phyloP scores from a whole-genome alignment of 2,113 vertebrate genomes.

The Epinephelus lanceolatus region DNA sequence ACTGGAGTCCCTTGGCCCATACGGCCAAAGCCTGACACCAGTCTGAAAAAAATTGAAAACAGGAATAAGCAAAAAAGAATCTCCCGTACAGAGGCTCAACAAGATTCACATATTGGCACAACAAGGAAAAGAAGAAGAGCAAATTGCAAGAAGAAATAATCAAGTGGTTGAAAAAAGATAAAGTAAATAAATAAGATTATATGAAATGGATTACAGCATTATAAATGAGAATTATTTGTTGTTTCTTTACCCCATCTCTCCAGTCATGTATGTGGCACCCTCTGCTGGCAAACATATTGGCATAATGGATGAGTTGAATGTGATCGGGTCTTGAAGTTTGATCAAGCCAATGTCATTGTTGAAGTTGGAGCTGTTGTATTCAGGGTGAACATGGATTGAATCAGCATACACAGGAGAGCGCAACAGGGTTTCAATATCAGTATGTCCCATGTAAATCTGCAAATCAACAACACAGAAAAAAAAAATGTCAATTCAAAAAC shows the following conservation, averaged over 20 bases:
- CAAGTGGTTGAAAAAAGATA: no score
- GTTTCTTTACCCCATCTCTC: conserved; percentile 60
- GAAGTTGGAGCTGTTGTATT: conserved; percentile 54
- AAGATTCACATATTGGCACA: no score
- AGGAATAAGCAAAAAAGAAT: no score
- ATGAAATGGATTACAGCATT: no score
- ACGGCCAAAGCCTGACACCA: no score
- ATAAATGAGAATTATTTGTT: no score
- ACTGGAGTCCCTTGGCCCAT: no score
- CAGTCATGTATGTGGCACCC: not conserved
- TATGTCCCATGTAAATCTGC: conserved; percentile 68
- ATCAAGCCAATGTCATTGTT: conserved; percentile 80
- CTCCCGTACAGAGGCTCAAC: no score
- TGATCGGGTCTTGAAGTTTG: conserved; percentile 57
- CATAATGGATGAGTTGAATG: conserved; percentile 69
- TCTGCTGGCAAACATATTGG: conserved; percentile 77
- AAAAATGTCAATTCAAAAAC: not conserved
- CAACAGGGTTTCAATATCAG: rapidly evolving
- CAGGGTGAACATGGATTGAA: conserved; percentile 70
- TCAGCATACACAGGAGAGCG: rapidly evolving
- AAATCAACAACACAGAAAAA: not conserved
- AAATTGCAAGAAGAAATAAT: no score
- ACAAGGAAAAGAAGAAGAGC: no score
- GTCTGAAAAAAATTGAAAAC: no score
- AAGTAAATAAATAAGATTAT: no score